Conservation (phyloP, 2,797 vertebrate species). For the Brachymystax lenok region DNA sequence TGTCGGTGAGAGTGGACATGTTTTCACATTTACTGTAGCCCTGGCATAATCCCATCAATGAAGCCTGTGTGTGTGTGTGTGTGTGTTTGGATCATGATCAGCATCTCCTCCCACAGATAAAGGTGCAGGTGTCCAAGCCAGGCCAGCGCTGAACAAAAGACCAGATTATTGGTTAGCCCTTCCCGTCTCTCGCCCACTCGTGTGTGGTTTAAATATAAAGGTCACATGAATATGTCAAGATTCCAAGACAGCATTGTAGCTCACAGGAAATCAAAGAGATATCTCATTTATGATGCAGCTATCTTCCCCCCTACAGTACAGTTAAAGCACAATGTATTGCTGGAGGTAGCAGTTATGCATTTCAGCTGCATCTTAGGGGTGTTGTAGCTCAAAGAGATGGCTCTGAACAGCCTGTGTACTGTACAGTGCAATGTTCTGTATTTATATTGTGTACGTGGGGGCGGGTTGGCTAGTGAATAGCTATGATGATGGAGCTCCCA, state of each 20-base stretch:
- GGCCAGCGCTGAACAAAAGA: conserved; percentile 17
- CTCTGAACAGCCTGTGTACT: background rate
- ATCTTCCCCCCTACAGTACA: conserved; percentile 23
- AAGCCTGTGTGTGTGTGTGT: conserved; percentile 31
- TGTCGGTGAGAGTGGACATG: conserved; percentile 55
- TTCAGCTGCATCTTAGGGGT: background rate
- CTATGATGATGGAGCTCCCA: background rate
- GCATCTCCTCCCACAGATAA: conserved; percentile 38
- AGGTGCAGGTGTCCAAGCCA: conserved; percentile 56
- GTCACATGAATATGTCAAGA: conserved; percentile 27
- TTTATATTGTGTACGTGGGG: background rate
- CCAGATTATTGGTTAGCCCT: conserved; percentile 34
- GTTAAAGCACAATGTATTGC: conserved; percentile 8
- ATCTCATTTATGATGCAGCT: conserved; percentile 8
- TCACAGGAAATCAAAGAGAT: conserved; percentile 33
- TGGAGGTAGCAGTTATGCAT: background rate
- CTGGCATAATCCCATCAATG: conserved; percentile 63
- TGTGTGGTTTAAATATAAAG: conserved; percentile 41
- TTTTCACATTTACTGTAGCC: conserved; percentile 64
- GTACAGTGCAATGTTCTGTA: background rate
- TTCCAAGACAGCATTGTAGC: conserved; percentile 11
- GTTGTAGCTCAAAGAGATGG: background rate
- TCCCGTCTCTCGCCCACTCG: conserved; percentile 29
- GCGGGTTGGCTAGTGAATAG: background rate
- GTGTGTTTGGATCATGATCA: background rate